Evolutionary conservation across 2,888 invertebrate species (phyloP).

Genomic region (Helicoverpa assulta): DNA sequence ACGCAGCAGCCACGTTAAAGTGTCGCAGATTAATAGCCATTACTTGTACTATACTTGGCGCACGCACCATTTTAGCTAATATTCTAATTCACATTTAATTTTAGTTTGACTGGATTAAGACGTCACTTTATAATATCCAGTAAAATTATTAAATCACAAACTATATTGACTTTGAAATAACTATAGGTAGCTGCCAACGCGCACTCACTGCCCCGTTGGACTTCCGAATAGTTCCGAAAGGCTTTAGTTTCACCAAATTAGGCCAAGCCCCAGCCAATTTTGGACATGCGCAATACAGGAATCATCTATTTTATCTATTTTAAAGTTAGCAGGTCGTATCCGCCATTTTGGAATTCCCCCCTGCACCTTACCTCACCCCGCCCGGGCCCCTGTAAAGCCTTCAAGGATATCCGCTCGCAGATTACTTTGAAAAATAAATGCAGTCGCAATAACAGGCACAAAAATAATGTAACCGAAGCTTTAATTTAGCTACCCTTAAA

Average conservation of each 20-base stretch:
- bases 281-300: constrained; percentile 28
- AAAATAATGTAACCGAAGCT: neutral
- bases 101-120: neutral
- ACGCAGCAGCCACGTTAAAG: neutral
- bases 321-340: constrained; percentile 3
- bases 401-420: neutral
- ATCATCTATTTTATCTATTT: constrained; percentile 14
- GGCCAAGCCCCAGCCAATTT: constrained; percentile 13
- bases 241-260: neutral
- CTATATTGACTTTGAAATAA: neutral
- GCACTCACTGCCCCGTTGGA: neutral
- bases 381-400: neutral
- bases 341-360: constrained; percentile 24
- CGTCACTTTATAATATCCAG: neutral
- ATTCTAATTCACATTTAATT: neutral
- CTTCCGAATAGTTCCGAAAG: neutral
- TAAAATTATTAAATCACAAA: neutral
- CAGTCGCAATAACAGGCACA: neutral
- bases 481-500: neutral
- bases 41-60: neutral
- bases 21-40: neutral
- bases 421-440: neutral
- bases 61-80: neutral
- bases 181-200: neutral
- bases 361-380: neutral